Evolutionary conservation across 1,140 invertebrate species (phyloP).

Genomic region (Caenorhabditis brenneri): DNA sequence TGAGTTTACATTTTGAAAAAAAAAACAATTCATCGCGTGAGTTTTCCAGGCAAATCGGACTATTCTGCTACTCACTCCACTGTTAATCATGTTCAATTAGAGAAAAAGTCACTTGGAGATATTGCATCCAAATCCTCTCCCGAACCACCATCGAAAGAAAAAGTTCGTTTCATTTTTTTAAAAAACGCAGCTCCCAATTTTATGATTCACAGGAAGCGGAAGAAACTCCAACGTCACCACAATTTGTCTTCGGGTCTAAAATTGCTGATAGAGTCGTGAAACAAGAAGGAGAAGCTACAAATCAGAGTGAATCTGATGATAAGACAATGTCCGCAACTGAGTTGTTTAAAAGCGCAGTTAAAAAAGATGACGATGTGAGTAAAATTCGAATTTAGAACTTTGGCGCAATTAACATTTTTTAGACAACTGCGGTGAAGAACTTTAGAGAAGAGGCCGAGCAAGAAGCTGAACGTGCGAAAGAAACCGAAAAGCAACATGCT

Average conservation of each 20-base stretch:
- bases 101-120: constrained; percentile 16
- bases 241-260: constrained; percentile 2
- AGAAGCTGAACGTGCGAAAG: constrained; percentile 31
- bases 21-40: neutral
- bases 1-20: neutral
- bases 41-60: neutral
- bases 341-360: neutral
- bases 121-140: neutral
- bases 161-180: neutral
- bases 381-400: neutral
- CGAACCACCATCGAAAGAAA: neutral
- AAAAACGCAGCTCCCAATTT: no score
- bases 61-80: constrained; percentile 8
- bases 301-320: neutral
- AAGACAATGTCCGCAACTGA: neutral
- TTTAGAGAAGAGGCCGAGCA: constrained; percentile 26
- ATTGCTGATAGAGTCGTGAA: neutral
- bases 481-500: constrained; percentile 37
- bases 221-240: neutral
- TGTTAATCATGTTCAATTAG: neutral
- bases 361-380: constrained; percentile 14
- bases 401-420: neutral
- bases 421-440: neutral
- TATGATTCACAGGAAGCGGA: neutral
- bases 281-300: neutral